Evolutionary conservation across 2,113 vertebrate genomes (phyloP).

Genomic region (Cyprinodon tularosa): DNA sequence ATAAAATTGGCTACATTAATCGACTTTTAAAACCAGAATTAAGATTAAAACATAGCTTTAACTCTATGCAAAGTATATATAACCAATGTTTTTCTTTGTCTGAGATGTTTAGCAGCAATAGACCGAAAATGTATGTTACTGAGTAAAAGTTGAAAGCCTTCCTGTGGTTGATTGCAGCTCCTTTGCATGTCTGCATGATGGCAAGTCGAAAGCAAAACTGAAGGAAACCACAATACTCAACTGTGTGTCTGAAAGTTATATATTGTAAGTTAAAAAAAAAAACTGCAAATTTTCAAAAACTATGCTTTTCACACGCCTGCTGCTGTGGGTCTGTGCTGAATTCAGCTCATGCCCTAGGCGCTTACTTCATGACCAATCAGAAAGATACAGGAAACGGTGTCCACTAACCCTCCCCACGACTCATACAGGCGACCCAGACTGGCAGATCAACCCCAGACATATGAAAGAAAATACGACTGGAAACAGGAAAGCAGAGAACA

Average conservation of each 20-base stretch:
- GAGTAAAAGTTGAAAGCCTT: slow-evolving; percentile 3
- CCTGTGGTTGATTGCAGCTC: slow-evolving; percentile 12
- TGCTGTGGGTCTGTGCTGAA: slow-evolving; percentile 18
- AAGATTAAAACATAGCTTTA: background rate
- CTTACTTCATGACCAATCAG: slow-evolving; percentile 67
- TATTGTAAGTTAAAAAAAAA: background rate
- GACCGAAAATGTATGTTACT: background rate
- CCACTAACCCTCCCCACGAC: slow-evolving; percentile 40
- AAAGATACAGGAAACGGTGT: slow-evolving; percentile 70
- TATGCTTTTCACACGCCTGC: background rate
- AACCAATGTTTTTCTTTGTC: background rate
- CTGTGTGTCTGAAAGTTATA: background rate
- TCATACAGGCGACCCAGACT: slow-evolving; percentile 38
- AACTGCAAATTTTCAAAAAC: background rate
- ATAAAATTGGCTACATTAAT: background rate
- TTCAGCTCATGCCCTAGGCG: slow-evolving; percentile 35
- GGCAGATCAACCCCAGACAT: slow-evolving; percentile 29
- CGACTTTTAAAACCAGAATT: background rate
- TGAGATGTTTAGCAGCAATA: background rate
- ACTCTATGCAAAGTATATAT: background rate
- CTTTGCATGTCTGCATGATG: background rate
- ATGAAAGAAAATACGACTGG: slow-evolving; percentile 22
- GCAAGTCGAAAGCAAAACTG: background rate
- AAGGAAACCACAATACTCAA: slow-evolving; percentile 29
- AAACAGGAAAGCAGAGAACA: slow-evolving; percentile 24